These are phyloP conservation scores for Vandiemenella viatica DNA, from an alignment of 2,888 invertebrate species.

Conservation along the genomic window DNA sequence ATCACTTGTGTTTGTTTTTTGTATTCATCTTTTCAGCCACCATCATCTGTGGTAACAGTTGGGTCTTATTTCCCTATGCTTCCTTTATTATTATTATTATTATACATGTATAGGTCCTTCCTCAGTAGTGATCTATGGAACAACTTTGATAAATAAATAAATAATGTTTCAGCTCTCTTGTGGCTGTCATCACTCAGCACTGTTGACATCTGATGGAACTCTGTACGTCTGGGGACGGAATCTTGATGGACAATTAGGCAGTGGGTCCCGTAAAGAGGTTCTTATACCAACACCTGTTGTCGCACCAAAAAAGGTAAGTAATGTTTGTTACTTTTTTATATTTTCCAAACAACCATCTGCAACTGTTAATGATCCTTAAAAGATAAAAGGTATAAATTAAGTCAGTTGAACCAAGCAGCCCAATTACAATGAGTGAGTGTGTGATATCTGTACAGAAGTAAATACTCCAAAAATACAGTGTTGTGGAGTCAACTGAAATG, in stretches of 20 bases:
- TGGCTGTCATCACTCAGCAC: conserved; percentile 70
- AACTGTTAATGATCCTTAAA: too few species aligned
- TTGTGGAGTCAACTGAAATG: too few species aligned
- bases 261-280: conserved; percentile 45
- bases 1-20: too few species aligned
- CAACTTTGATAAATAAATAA: conserved; percentile 1
- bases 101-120: neutral
- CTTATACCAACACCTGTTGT: conserved; percentile 37
- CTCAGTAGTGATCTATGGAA: too few species aligned
- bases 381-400: too few species aligned
- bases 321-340: too few species aligned
- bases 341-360: too few species aligned
- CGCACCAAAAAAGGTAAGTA: neutral
- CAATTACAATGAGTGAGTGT: too few species aligned
- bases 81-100: neutral
- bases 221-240: conserved; percentile 79
- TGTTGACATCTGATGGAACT: conserved; percentile 52
- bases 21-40: too few species aligned
- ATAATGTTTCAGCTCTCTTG: conserved; percentile 29
- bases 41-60: neutral
- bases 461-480: too few species aligned
- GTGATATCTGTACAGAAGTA: too few species aligned
- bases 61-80: neutral
- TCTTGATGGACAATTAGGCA: conserved; percentile 78
- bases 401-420: too few species aligned